These are phyloP conservation scores for Dasypus novemcinctus DNA, from an alignment of 2,113 vertebrate species.

Conservation along the genomic window DNA sequence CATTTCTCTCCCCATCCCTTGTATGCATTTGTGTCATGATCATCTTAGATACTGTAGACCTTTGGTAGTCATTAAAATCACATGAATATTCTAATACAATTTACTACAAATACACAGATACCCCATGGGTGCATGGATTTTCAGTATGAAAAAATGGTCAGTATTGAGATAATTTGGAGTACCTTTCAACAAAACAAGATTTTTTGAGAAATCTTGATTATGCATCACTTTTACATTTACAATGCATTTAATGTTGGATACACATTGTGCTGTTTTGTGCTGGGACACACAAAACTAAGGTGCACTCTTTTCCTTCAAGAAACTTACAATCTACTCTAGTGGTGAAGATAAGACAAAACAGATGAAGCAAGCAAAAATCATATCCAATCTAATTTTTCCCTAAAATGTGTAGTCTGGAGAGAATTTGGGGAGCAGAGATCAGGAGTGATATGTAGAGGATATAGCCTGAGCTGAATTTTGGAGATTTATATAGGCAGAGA, in stretches of 20 bases:
- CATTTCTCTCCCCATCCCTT: background rate
- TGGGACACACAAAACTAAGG: background rate
- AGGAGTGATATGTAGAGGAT: background rate
- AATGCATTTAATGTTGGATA: background rate
- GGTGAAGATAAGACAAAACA: background rate
- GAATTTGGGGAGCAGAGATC: background rate
- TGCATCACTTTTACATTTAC: background rate
- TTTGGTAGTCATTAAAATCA: constrained; percentile 39
- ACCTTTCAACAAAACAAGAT: background rate
- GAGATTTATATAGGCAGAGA: background rate
- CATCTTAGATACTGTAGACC: background rate
- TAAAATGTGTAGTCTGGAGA: background rate
- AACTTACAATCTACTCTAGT: background rate
- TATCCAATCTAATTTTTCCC: background rate
- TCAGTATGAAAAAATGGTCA: background rate
- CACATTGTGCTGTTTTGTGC: background rate
- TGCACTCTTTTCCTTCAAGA: background rate
- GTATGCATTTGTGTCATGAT: background rate
- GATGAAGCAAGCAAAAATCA: background rate
- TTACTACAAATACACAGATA: background rate
- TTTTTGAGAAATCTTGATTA: background rate
- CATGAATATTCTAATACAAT: background rate
- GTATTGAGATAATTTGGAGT: background rate
- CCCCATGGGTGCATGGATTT: background rate
- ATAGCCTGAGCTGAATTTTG: background rate